phyloP scores from a whole-genome alignment of 2,113 vertebrate genomes.

The Phyllostomus discolor region DNA sequence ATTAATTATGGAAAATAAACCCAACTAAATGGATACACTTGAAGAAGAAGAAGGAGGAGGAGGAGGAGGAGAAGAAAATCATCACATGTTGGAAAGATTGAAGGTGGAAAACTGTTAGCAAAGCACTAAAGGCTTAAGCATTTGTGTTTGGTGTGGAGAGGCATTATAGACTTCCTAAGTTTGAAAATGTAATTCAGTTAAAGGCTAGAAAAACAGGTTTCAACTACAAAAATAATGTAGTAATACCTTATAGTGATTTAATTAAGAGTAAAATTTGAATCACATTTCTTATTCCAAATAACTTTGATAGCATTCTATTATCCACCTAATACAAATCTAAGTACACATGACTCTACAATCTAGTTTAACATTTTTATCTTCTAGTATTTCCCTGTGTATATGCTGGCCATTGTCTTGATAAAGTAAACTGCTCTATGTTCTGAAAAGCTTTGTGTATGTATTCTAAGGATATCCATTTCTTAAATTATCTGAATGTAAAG shows the following conservation, averaged over 20 bases:
- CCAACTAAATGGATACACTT: constrained; percentile 36
- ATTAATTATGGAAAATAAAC: constrained; percentile 60
- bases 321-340: background rate
- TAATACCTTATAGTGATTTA: background rate
- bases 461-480: background rate
- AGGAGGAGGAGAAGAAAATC: constrained; percentile 19
- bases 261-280: background rate
- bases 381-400: background rate
- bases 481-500: constrained; percentile 15
- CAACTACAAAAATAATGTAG: constrained; percentile 51
- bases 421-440: background rate
- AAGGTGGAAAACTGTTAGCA: constrained; percentile 54
- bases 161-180: constrained; percentile 47
- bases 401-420: background rate
- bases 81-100: background rate
- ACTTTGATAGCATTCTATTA: background rate
- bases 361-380: background rate
- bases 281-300: background rate
- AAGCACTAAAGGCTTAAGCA: constrained; percentile 14
- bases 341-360: background rate
- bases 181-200: constrained; percentile 55
- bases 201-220: background rate
- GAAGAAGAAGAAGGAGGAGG: constrained; percentile 23
- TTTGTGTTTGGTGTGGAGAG: constrained; percentile 1
- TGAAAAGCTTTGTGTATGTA: background rate